Conservation (phyloP, 2,113 vertebrate species). For the Gobiocypris rarus region DNA sequence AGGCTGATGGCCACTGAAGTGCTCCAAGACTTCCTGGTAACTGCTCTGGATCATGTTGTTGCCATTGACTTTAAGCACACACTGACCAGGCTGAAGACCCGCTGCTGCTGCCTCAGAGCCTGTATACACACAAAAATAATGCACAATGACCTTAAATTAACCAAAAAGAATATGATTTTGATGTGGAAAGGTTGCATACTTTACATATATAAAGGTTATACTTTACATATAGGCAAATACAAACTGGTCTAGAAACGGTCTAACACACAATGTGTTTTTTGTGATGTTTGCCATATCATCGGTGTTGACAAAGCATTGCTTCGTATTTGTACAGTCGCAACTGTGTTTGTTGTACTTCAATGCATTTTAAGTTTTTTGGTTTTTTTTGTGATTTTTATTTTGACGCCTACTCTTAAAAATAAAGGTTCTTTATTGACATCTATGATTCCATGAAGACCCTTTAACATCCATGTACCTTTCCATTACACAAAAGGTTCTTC, state of each 20-base stretch:
- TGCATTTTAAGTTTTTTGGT: background rate
- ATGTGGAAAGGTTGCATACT: background rate
- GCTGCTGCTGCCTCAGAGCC: constrained; percentile 86
- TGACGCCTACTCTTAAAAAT: background rate
- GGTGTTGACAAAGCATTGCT: background rate
- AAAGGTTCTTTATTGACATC: background rate
- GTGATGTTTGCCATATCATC: background rate
- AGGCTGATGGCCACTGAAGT: constrained; percentile 85
- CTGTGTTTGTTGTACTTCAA: background rate
- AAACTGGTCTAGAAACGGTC: background rate
- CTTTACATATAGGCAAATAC: background rate
- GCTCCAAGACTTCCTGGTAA: constrained; percentile 87
- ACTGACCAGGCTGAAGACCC: constrained; percentile 92
- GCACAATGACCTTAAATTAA: background rate
- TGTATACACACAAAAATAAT: constrained; percentile 60
- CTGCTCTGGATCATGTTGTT: constrained; percentile 80
- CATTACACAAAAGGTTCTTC: background rate
- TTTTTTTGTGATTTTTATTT: background rate
- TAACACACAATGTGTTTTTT: background rate
- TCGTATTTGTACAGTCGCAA: background rate
- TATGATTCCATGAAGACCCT: background rate
- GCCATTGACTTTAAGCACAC: constrained; percentile 92
- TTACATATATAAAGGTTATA: background rate
- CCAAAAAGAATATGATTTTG: background rate
- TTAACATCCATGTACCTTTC: background rate